These are phyloP conservation scores for Meles meles DNA, from an alignment of 2,113 vertebrate genomes.

Conservation along the genomic window DNA sequence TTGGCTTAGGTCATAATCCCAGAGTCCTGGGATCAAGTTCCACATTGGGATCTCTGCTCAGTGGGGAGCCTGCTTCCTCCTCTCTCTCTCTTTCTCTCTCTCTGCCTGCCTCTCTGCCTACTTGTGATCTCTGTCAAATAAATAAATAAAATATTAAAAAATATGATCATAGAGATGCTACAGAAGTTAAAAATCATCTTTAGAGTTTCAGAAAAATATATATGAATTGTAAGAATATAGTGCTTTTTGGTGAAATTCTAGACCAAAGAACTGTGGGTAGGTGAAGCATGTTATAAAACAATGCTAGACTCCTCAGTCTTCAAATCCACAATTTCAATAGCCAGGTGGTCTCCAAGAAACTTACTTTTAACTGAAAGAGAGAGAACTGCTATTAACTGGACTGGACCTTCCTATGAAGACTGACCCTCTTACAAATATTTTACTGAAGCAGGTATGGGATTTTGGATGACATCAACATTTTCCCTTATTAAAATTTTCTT, in stretches of 20 bases:
- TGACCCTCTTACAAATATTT: background rate
- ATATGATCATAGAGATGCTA: background rate
- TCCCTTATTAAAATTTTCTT: background rate
- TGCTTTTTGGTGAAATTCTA: background rate
- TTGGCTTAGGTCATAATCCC: no score
- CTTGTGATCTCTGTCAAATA: no score
- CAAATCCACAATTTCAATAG: background rate
- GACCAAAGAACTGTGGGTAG: background rate
- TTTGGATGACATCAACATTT: background rate
- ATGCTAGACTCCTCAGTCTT: fast-evolving
- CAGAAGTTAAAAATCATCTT: background rate
- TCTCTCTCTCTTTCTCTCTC: no score
- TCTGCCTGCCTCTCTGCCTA: no score
- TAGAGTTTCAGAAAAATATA: background rate
- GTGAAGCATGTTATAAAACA: background rate
- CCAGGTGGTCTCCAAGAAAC: fast-evolving
- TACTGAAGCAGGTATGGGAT: background rate
- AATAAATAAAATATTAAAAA: no score
- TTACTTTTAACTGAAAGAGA: background rate
- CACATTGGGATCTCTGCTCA: no score
- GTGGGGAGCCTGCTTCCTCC: no score
- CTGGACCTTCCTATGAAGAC: fast-evolving
- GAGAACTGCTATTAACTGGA: background rate
- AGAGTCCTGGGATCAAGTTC: no score
- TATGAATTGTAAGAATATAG: background rate